These are phyloP conservation scores for Chionis minor DNA, from an alignment of 2,113 vertebrate genomes.

Conservation along the genomic window DNA sequence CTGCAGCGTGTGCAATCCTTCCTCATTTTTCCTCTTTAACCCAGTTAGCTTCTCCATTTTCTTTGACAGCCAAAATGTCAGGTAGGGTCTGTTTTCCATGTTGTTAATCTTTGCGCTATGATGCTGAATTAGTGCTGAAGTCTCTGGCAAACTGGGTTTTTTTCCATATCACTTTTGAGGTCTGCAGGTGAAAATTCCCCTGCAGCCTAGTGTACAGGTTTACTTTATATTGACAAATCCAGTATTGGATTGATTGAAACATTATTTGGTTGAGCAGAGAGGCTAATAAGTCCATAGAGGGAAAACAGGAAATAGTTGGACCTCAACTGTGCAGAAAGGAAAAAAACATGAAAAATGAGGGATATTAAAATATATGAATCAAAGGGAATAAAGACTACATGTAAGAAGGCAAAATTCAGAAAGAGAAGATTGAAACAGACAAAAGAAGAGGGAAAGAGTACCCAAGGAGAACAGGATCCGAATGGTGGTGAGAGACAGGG, in stretches of 20 bases:
- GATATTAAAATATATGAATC: not conserved
- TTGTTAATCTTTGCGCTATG: slow-evolving; percentile 7
- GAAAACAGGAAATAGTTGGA: not conserved
- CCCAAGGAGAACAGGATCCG: not conserved
- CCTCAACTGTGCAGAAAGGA: not conserved
- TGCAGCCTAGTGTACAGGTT: not conserved
- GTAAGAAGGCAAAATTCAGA: not conserved
- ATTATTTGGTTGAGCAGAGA: not conserved
- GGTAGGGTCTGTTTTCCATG: slow-evolving; percentile 6
- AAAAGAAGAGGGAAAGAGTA: not conserved
- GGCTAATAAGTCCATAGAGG: not conserved
- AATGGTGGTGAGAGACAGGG: not conserved
- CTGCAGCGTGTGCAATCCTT: not conserved
- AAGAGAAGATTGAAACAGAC: not conserved
- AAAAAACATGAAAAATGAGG: not conserved
- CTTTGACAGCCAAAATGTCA: slow-evolving; percentile 37
- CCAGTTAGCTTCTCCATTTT: slow-evolving; percentile 50
- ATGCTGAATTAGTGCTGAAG: not conserved
- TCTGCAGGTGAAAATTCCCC: not conserved
- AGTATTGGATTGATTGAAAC: not conserved
- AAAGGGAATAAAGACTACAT: not conserved
- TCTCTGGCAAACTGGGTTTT: not conserved
- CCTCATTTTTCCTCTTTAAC: slow-evolving; percentile 17
- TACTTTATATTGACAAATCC: slow-evolving; percentile 13
- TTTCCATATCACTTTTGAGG: not conserved